Evolutionary conservation across 2,888 invertebrate genomes (phyloP).

Genomic region (Lasioglossum morio): DNA sequence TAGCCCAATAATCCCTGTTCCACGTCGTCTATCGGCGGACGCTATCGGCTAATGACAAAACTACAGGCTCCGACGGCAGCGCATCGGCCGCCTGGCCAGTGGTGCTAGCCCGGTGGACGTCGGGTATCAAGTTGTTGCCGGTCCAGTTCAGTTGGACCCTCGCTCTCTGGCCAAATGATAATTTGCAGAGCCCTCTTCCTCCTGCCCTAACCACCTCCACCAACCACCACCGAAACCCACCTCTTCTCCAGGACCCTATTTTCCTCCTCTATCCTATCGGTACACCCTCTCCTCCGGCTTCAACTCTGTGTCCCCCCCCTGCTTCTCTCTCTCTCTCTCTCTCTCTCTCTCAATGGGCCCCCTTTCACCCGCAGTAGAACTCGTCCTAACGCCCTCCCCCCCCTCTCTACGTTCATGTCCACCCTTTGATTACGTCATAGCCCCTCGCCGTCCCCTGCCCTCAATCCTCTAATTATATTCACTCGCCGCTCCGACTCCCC

Average conservation of each 20-base stretch:
- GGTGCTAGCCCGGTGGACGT: conserved; percentile 61
- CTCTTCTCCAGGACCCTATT: conserved; percentile 62
- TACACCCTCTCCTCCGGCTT: conserved; percentile 9
- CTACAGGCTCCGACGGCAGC: conserved; percentile 81
- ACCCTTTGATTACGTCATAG: conserved; percentile 84
- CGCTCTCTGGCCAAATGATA: conserved; percentile 82
- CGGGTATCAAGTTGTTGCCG: conserved; percentile 84
- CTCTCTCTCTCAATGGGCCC: conserved; percentile 52
- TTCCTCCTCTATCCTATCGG: conserved; percentile 47
- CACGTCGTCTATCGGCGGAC: conserved; percentile 81
- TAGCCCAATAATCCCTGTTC: conserved; percentile 83
- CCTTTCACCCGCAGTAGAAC: conserved; percentile 52
- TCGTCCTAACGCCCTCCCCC: conserved; percentile 61
- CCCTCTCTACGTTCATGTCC: conserved; percentile 75
- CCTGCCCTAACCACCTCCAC: conserved; percentile 55
- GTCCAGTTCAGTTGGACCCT: conserved; percentile 81
- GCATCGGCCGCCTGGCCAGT: conserved; percentile 52
- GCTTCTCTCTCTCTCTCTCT: conserved; percentile 44
- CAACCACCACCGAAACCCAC: conserved; percentile 55
- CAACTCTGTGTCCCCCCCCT: not conserved
- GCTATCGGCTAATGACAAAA: conserved; percentile 85
- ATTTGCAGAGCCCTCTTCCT: conserved; percentile 79
- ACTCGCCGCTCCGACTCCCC: conserved; percentile 81
- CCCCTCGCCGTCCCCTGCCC: conserved; percentile 77
- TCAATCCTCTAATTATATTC: conserved; percentile 85